Base-by-base conservation (phyloP, 2,113 vertebrate species). In the Saimiri boliviensis region DNA sequence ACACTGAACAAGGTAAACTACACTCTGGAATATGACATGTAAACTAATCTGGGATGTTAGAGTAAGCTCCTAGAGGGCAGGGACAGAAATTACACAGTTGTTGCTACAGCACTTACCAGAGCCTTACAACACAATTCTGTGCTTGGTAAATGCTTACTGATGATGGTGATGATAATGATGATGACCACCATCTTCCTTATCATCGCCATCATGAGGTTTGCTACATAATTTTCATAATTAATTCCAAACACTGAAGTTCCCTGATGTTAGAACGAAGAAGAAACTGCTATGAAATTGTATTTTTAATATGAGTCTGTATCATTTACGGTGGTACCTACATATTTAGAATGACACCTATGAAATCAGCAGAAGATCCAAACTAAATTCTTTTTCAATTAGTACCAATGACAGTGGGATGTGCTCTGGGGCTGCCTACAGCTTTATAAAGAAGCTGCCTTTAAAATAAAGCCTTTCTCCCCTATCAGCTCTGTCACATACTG, bases 401-500 rank as follows among this genome's bases (percentile, higher is more conserved):
- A 71, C 71, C 60, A 82, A 37, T 63, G 79, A 47, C 74, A 90
- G 74, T 0, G 83, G n/a, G 96, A 89, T 54, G 95, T 40, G 87
- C 95, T 94, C 86, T 54, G 56, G 66, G 94, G 84, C 70, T 95
- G 96, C 54, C 60, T 1, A 52, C 89, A 96, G 96, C 95, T 97
- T 94, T 80, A 96, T 37, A 37, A 85, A 95, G 88, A 98, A 96
- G 95, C 96, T 74, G 96, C 97, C 96, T 98, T 98, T 96, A 96
- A 98, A 98, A 98, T 97, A 97, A 98, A 98, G 94, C 91, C 95
- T 95, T 96, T 96, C 96, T 94, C 92, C 27, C 73, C 86, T 25
- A 96, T 97, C 98, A 96, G 96, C 60, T 91, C 94, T 96, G 97
- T 96, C 98, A 98, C 98, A 98, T 76, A 96, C 97, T 83, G 95